Percentiles rank a stretch among this genome's conserved stretches.
These are phyloP conservation scores for Drosophila anomelani DNA, from an alignment of 2,888 invertebrate species.

Conservation along the genomic window DNA sequence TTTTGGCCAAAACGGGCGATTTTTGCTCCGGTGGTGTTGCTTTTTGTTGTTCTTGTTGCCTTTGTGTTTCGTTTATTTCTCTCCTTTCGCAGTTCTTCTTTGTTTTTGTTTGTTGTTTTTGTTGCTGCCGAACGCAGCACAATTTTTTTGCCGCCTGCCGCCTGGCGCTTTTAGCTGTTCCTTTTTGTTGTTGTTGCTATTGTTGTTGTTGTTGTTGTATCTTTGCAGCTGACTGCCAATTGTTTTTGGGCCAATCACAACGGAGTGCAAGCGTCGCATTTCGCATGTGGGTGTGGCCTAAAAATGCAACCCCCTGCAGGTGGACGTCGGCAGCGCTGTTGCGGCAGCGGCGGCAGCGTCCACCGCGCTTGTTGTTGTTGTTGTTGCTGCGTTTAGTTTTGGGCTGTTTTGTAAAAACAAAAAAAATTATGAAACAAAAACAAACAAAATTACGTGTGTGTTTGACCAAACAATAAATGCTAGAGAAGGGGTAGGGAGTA, in stretches of 20 bases:
- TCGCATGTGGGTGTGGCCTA: conserved; percentile 84
- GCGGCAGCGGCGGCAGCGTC: conserved; percentile 8
- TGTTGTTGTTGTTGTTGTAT: conserved; percentile 48
- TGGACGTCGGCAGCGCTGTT: conserved; percentile 67
- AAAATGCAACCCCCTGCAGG: conserved; percentile 82
- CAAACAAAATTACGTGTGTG: conserved; percentile 15
- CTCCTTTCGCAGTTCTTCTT: conserved; percentile 26
- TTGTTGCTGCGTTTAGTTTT: conserved; percentile 11
- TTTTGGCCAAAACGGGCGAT: conserved; percentile 71
- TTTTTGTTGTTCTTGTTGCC: conserved; percentile 38
- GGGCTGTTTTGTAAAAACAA: conserved; percentile 23
- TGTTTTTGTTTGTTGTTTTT: conserved; percentile 48
- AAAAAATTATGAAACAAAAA: conserved; percentile 6
- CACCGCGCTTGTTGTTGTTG: conserved; percentile 1
- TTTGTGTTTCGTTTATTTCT: conserved; percentile 21
- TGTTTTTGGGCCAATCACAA: conserved; percentile 82
- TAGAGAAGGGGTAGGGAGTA: not conserved
- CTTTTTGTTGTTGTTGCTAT: conserved; percentile 41
- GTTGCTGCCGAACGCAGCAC: conserved; percentile 39
- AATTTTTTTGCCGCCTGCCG: conserved; percentile 46
- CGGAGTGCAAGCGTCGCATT: conserved; percentile 71
- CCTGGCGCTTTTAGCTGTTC: conserved; percentile 3
- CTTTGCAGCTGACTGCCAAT: conserved; percentile 79
- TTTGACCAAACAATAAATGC: conserved; percentile 2
- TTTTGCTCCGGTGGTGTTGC: conserved; percentile 59